phyloP scores from a whole-genome alignment of 2,888 invertebrate genomes.

The Euplexia lucipara region DNA sequence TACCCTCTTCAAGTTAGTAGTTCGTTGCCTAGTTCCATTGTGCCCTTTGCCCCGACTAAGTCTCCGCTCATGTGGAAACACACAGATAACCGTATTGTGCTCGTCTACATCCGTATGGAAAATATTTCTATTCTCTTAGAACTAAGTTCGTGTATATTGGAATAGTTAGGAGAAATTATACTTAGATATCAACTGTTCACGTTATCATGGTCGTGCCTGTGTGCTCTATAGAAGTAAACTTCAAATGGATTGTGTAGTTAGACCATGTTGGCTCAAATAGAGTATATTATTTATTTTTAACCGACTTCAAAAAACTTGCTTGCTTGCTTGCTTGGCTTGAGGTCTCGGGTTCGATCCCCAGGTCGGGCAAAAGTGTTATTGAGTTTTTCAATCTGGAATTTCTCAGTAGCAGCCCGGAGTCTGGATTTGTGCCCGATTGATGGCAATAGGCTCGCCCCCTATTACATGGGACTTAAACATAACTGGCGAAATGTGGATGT shows the following conservation, averaged over 20 bases:
- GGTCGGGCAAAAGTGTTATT: too few relatives aligned
- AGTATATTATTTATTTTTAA: too few relatives aligned
- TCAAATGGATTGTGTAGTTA: conserved; percentile 9
- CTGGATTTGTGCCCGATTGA: too few relatives aligned
- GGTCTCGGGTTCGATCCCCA: too few relatives aligned
- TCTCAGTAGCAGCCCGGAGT: too few relatives aligned
- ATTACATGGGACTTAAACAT: too few relatives aligned
- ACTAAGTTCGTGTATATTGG: conserved; percentile 27
- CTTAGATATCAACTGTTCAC: not conserved
- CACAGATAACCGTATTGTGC: conserved; percentile 43
- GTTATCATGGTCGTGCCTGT: not conserved
- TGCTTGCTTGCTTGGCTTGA: too few relatives aligned
- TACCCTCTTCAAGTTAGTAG: conserved; percentile 18
- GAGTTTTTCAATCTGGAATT: too few relatives aligned
- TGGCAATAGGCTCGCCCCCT: too few relatives aligned
- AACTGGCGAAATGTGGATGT: too few relatives aligned
- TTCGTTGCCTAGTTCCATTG: conserved; percentile 34
- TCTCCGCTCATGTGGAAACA: conserved; percentile 45
- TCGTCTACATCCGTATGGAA: conserved; percentile 29
- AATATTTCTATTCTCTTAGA: conserved; percentile 39
- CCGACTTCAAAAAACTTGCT: too few relatives aligned
- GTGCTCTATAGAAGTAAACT: not conserved
- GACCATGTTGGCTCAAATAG: not conserved
- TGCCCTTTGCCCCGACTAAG: conserved; percentile 43
- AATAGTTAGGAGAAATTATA: conserved; percentile 39